Conservation (phyloP, 2,888 invertebrate species). For the Cephonodes hylas region DNA sequence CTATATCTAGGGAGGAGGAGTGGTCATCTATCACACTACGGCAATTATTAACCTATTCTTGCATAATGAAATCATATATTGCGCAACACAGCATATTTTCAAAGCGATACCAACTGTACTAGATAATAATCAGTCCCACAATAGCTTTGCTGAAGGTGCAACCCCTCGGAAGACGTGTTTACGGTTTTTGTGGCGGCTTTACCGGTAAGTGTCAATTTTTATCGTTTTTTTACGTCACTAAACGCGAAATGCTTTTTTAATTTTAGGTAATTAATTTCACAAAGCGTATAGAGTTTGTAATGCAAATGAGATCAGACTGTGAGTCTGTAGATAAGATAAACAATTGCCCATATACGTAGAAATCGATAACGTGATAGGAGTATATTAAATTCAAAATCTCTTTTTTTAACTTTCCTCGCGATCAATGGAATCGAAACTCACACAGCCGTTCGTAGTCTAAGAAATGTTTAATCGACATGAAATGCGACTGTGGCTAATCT, state of each 20-base stretch:
- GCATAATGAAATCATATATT: not conserved
- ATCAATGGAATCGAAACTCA: not conserved
- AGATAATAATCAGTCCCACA: not conserved
- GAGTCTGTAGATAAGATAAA: not conserved
- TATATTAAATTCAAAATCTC: not conserved
- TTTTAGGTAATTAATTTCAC: not conserved
- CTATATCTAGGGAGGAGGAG: not conserved
- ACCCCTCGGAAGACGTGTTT: not conserved
- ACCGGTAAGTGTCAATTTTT: not conserved
- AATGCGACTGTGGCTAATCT: not conserved
- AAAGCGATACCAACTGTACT: not conserved
- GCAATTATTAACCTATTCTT: not conserved
- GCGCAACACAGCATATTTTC: not conserved
- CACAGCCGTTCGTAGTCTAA: not conserved
- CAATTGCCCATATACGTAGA: not conserved
- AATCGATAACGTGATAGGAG: not conserved
- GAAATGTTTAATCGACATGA: not conserved
- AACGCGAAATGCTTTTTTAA: not conserved
- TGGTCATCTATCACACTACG: not conserved
- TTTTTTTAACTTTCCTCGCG: not conserved
- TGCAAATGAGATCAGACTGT: not conserved
- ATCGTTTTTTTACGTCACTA: not conserved
- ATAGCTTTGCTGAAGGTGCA: not conserved
- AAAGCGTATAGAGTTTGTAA: not conserved
- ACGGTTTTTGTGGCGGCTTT: not conserved